phyloP scores from a whole-genome alignment of 2,797 vertebrate genomes.

The Sarcophilus harrisii region DNA sequence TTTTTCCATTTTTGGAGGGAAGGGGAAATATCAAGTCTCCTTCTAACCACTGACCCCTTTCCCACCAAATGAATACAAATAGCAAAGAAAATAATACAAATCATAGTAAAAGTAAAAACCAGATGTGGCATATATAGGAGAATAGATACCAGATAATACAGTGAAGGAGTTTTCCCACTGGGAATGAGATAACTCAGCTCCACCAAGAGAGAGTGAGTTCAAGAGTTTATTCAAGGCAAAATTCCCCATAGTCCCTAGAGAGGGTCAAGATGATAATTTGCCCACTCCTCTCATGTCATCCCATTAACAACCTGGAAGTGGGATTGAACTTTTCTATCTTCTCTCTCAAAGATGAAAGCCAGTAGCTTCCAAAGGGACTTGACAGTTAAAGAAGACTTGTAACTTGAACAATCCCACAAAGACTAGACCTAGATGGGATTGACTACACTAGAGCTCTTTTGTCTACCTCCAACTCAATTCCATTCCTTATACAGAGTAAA shows the following conservation, averaged over 20 bases:
- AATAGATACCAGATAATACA: not conserved
- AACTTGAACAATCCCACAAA: not conserved
- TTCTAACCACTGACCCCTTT: not conserved
- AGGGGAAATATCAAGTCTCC: no score
- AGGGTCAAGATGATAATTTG: not conserved
- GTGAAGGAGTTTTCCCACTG: not conserved
- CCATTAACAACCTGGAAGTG: not conserved
- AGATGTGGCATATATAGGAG: not conserved
- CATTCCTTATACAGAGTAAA: not conserved
- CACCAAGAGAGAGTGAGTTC: not conserved
- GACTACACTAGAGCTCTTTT: not conserved
- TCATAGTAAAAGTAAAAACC: not conserved
- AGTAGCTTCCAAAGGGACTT: not conserved
- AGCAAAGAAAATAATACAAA: not conserved
- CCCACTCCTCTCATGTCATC: not conserved
- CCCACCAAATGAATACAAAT: not conserved
- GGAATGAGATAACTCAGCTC: not conserved
- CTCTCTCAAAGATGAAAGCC: not conserved
- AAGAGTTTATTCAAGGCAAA: not conserved
- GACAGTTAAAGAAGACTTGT: not conserved
- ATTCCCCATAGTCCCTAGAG: not conserved
- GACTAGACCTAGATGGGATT: not conserved
- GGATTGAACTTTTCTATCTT: not conserved
- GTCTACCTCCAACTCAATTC: not conserved
- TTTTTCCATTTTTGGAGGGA: not conserved